phyloP scores from a whole-genome alignment of 2,113 vertebrate genomes.

The Kobus ellipsiprymnus region DNA sequence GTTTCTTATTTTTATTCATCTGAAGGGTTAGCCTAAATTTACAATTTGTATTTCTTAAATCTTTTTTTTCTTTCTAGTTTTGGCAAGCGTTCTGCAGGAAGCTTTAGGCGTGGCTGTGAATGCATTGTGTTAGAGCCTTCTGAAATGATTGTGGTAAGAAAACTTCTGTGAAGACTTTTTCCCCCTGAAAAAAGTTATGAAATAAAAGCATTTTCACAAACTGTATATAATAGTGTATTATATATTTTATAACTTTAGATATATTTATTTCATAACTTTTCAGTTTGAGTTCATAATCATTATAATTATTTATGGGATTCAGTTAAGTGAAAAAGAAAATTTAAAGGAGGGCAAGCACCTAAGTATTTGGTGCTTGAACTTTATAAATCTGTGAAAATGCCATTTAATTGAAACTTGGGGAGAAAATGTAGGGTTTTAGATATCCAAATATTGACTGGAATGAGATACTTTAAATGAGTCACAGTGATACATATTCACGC shows the following conservation, averaged over 20 bases:
- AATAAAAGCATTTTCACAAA: slow-evolving; percentile 7
- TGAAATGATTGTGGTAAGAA: slow-evolving; percentile 99
- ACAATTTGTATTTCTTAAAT: background rate
- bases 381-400: background rate
- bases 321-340: background rate
- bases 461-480: background rate
- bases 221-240: background rate
- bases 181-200: background rate
- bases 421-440: background rate
- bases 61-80: slow-evolving; percentile 83
- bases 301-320: background rate
- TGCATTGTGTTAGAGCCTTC: slow-evolving; percentile 99
- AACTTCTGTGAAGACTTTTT: slow-evolving; percentile 12
- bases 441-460: background rate
- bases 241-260: background rate
- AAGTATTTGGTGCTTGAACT: background rate
- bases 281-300: background rate
- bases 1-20: background rate
- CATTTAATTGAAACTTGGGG: slow-evolving; percentile 35
- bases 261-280: background rate
- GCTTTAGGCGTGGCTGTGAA: slow-evolving; percentile 96
- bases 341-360: background rate
- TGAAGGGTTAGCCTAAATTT: slow-evolving; percentile 21
- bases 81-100: slow-evolving; percentile 97
- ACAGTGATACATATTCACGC: background rate